These are phyloP conservation scores for Bibio marci DNA, from an alignment of 2,888 invertebrate species.

Conservation along the genomic window DNA sequence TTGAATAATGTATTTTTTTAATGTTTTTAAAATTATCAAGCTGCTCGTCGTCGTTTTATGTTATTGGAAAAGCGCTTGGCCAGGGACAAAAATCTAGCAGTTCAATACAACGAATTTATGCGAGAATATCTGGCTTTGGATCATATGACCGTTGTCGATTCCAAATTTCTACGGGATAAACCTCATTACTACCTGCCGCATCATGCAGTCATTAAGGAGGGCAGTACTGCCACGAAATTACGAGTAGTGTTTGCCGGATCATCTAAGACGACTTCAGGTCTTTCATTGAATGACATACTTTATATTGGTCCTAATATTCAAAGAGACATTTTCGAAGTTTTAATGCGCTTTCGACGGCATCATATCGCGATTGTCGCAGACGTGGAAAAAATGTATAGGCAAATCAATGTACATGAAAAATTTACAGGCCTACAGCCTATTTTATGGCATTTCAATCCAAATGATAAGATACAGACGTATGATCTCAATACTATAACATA, in stretches of 20 bases:
- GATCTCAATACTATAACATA: conserved; percentile 9
- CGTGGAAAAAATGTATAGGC: conserved; percentile 14
- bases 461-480: conserved; percentile 6
- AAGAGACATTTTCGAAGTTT: conserved; percentile 11
- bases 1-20: too few species aligned
- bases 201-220: conserved; percentile 10
- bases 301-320: conserved; percentile 13
- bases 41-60: not conserved
- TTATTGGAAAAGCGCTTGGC: not conserved
- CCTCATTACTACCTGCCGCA: conserved; percentile 11
- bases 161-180: too few species aligned
- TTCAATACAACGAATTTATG: not conserved
- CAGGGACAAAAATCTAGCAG: not conserved
- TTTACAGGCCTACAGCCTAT: conserved; percentile 12
- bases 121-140: not conserved
- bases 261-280: conserved; percentile 8
- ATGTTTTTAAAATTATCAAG: too few species aligned
- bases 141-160: not conserved
- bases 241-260: conserved; percentile 15
- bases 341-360: conserved; percentile 11
- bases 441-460: too few species aligned
- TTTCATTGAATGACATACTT: conserved; percentile 10
- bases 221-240: conserved; percentile 11
- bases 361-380: conserved; percentile 12
- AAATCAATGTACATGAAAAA: conserved; percentile 9